Evolutionary conservation across 2,888 invertebrate species (phyloP).

Genomic region (Andrena fulva): DNA sequence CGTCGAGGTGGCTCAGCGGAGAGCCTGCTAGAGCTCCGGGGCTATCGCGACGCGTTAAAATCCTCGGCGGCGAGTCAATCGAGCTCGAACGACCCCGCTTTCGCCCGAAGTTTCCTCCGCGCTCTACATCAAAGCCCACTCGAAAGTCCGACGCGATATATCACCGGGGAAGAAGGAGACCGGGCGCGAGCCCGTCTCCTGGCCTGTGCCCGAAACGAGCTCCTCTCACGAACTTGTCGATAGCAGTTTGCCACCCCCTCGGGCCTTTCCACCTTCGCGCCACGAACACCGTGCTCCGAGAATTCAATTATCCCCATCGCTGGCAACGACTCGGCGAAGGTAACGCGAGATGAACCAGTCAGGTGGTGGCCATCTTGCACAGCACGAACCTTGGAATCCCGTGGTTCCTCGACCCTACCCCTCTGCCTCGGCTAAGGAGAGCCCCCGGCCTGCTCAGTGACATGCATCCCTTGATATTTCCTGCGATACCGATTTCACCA

Average conservation of each 20-base stretch:
- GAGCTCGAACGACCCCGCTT: conserved; percentile 15
- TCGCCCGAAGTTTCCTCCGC: conserved; percentile 15
- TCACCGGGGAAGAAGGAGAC: neutral
- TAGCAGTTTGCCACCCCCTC: conserved; percentile 69
- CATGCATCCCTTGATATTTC: conserved; percentile 19
- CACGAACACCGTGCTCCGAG: conserved; percentile 60
- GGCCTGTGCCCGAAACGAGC: conserved; percentile 39
- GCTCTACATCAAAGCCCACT: conserved; percentile 41
- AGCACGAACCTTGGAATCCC: conserved; percentile 43
- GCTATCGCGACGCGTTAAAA: conserved; percentile 5
- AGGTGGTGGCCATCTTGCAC: conserved; percentile 61
- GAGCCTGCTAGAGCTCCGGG: neutral
- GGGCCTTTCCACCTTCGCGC: conserved; percentile 68
- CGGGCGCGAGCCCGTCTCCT: conserved; percentile 5
- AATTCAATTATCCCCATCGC: conserved; percentile 78
- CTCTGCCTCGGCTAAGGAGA: neutral
- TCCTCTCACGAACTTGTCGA: conserved; percentile 68
- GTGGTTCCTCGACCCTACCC: conserved; percentile 3
- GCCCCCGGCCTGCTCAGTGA: conserved; percentile 16
- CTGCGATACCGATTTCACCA: conserved; percentile 22
- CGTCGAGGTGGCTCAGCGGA: too few relatives aligned
- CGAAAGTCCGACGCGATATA: conserved; percentile 45
- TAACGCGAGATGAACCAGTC: conserved; percentile 73
- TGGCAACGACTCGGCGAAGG: conserved; percentile 63
- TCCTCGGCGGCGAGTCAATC: conserved; percentile 1